Conservation (phyloP, 2,888 invertebrate species). For the Platycheirus albimanus region DNA sequence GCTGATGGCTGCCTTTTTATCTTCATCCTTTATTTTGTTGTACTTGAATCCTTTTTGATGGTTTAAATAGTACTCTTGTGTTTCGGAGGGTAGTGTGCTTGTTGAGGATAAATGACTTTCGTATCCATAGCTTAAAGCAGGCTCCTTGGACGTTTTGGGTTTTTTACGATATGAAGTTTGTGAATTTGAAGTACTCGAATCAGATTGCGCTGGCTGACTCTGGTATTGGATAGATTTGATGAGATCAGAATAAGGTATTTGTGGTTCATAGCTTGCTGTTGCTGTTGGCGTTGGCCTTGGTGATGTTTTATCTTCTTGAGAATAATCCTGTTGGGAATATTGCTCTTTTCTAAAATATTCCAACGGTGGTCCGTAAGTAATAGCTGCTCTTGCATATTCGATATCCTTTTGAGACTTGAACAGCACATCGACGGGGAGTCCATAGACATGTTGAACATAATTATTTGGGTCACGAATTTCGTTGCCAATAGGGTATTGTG, state of each 20-base stretch:
- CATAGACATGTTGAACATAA: conserved; percentile 42
- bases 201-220: neutral
- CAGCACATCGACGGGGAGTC: conserved; percentile 38
- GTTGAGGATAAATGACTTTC: neutral
- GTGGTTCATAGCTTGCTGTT: neutral
- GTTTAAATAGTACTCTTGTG: neutral
- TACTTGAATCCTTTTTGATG: neutral
- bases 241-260: neutral
- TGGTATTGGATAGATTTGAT: conserved; percentile 14
- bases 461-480: conserved; percentile 52
- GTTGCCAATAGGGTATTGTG: conserved; percentile 75
- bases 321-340: conserved; percentile 26
- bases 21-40: neutral
- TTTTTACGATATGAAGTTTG: conserved; percentile 1
- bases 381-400: conserved; percentile 38
- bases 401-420: conserved; percentile 53
- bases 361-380: conserved; percentile 30
- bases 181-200: conserved; percentile 15
- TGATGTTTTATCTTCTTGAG: conserved; percentile 24
- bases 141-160: neutral
- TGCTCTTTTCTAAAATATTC: conserved; percentile 1
- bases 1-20: neutral
- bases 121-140: conserved; percentile 11
- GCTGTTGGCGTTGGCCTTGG: neutral
- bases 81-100: neutral